Evolutionary conservation across 2,797 vertebrate genomes (phyloP).

Genomic region (Sarcoramphus papa): DNA sequence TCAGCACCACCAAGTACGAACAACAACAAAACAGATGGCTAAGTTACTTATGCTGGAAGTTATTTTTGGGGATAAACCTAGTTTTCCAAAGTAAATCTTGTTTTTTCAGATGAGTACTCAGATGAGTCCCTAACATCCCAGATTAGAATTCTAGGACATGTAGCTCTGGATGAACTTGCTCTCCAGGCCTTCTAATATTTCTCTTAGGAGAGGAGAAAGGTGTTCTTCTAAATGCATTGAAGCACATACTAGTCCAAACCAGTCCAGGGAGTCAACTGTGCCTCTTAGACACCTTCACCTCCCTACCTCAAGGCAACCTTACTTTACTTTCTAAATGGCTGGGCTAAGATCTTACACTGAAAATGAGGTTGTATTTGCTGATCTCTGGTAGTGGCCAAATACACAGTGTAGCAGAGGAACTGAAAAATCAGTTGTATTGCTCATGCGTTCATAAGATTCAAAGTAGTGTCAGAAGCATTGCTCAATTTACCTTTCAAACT

Average conservation of each 20-base stretch:
- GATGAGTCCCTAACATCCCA: not conserved
- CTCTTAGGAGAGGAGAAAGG: not conserved
- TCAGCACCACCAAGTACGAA: not conserved
- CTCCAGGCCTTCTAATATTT: not conserved
- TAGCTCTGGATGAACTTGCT: not conserved
- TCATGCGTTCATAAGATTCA: not conserved
- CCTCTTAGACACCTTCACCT: not conserved
- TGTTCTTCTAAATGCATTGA: not conserved
- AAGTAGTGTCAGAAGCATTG: not conserved
- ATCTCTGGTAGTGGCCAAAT: not conserved
- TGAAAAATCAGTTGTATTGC: not conserved
- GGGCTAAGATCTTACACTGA: not conserved
- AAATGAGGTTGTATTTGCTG: not conserved
- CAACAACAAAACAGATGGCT: not conserved
- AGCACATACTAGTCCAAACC: not conserved
- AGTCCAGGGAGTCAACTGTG: not conserved
- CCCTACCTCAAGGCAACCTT: not conserved
- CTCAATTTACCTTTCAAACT: not conserved
- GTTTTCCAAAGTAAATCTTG: not conserved
- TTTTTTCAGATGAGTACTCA: not conserved
- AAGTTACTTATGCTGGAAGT: not conserved
- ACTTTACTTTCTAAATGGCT: not conserved
- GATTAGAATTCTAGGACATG: not conserved
- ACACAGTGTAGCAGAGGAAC: not conserved
- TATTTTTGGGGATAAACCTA: not conserved